A percentile compares a stretch with the other conserved stretches of the same genome.
These are phyloP conservation scores for Sorex araneus DNA, from an alignment of 2,113 vertebrate species.

Conservation along the genomic window DNA sequence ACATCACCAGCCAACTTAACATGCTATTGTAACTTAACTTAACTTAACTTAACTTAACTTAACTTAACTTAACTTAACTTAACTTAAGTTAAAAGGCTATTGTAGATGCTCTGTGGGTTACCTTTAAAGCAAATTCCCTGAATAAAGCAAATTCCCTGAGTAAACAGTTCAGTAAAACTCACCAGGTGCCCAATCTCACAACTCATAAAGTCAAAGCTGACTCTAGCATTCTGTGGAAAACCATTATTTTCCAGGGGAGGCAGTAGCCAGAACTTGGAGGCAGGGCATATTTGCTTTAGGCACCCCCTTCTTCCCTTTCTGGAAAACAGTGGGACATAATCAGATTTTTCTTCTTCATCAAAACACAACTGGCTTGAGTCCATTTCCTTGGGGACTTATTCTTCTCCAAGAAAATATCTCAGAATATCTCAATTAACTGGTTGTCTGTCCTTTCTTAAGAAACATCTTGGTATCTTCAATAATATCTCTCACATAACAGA, in stretches of 20 bases:
- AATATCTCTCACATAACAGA: neutral
- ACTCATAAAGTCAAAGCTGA: conserved; percentile 70
- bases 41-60: too few species aligned
- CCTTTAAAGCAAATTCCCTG: conserved; percentile 61
- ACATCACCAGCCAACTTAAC: conserved; percentile 34
- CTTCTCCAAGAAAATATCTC: conserved; percentile 36
- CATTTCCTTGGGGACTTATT: conserved; percentile 46
- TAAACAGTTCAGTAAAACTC: conserved; percentile 75
- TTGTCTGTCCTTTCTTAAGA: neutral
- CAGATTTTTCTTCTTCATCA: conserved; percentile 64
- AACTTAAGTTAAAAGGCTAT: too few species aligned
- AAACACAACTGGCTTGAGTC: conserved; percentile 33
- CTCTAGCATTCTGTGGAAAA: conserved; percentile 65
- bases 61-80: too few species aligned
- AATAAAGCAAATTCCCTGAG: conserved; percentile 80
- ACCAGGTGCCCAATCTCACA: conserved; percentile 72
- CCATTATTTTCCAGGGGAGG: conserved; percentile 52
- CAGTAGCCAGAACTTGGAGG: conserved; percentile 62
- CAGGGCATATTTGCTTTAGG: conserved; percentile 49
- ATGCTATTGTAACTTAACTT: too few species aligned
- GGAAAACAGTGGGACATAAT: conserved; percentile 58
- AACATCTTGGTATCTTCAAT: neutral
- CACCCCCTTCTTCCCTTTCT: neutral
- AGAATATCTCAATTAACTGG: neutral
- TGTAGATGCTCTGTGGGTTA: conserved; percentile 61